Conservation (phyloP, 2,113 vertebrate genomes). For the Phaetusa simplex region DNA sequence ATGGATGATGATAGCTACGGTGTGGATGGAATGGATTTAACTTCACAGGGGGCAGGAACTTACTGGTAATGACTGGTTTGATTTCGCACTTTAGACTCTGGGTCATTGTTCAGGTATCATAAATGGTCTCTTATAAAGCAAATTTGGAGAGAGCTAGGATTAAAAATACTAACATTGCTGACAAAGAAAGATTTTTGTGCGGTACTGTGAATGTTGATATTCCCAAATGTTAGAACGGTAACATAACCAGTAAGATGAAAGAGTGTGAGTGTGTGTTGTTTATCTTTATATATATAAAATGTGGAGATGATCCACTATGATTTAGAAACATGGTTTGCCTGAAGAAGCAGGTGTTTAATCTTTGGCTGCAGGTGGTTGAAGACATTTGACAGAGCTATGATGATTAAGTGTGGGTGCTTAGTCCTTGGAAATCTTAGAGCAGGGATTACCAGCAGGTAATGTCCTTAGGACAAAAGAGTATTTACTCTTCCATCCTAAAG, state of each 20-base stretch:
- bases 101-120: neutral
- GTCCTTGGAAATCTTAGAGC: conserved; percentile 4
- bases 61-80: conserved; percentile 85
- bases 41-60: conserved; percentile 97
- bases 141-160: neutral
- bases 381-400: neutral
- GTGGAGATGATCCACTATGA: neutral
- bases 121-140: neutral
- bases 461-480: neutral
- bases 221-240: neutral
- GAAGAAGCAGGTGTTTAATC: conserved; percentile 17
- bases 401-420: conserved; percentile 3
- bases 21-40: conserved; percentile 98
- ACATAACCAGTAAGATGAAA: neutral
- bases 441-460: conserved; percentile 2
- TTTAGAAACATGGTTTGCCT: neutral
- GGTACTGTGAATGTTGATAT: neutral
- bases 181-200: neutral
- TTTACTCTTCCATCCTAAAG: conserved; percentile 16
- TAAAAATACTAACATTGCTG: neutral
- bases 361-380: neutral
- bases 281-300: neutral
- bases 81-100: neutral
- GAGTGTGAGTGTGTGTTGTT: neutral
- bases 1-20: conserved; percentile 99